Evolutionary conservation across 1,140 invertebrate species (phyloP), one percentile per base, ranked within the genome.

Genomic region (Drosophila funebris): DNA sequence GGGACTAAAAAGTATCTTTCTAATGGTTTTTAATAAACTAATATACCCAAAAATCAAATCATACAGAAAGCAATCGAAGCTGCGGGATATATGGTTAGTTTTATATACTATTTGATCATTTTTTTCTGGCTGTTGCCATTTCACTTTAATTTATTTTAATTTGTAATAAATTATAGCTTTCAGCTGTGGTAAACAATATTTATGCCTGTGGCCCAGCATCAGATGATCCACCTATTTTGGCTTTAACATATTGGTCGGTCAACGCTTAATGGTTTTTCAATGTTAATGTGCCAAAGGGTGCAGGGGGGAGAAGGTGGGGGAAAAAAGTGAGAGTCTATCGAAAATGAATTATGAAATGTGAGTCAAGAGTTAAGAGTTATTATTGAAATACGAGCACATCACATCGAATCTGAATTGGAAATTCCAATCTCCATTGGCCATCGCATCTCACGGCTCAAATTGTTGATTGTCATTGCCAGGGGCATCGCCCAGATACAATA

Each of bases 81-180:
- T n/a, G n/a, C n/a, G n/a, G n/a, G n/a, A n/a, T n/a, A n/a, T n/a
- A n/a, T n/a, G n/a, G n/a, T n/a, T n/a, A n/a, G n/a, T 22, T 11
- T 53, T 33, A 11, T 13, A 18, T 53, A 43, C 29, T n/a, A 56
- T 37, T 63, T 54, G 44, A 52, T 56, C 46, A n/a, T 50, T 60
- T 13, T 46, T 53, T 43, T 54, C 20, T 60, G 63, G 41, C 14
- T 50, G 44, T 71, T 50, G 50, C 39, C 16, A 73, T 75, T 80
- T 67, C 56, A 29, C 56, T 77, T 82, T 83, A 80, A 84, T 83
- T 84, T 83, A 84, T 83, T 83, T 83, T 83, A 83, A 83, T 83
- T 83, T 84, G 80, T 84, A 83, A 84, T 83, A 83, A 84, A 83
- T 79, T 69, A 83, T 66, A 78, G 75, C 76, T 83, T 83, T 83